Conservation (phyloP, 1,140 invertebrate species). For the Teleopsis dalmanni region DNA sequence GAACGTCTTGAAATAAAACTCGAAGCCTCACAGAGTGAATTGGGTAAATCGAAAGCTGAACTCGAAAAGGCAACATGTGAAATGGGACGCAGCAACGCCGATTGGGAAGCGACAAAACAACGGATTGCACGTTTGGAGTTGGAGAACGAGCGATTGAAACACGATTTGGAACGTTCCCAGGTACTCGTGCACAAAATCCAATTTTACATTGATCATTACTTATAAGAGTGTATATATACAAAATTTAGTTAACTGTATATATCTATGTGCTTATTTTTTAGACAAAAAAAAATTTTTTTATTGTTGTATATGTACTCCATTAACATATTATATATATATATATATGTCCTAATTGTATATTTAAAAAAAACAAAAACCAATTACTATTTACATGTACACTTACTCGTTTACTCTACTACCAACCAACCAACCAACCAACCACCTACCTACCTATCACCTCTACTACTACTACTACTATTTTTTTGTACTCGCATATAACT, state of each 20-base stretch:
- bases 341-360: neutral
- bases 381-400: slow-evolving; percentile 1
- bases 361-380: neutral
- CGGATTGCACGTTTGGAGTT: slow-evolving; percentile 75
- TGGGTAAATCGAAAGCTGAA: slow-evolving; percentile 89
- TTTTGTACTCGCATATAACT: slow-evolving; percentile 1
- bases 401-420: slow-evolving; percentile 4
- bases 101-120: slow-evolving; percentile 85
- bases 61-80: slow-evolving; percentile 84
- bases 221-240: neutral
- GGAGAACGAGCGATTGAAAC: slow-evolving; percentile 80
- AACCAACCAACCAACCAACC: slow-evolving; percentile 3
- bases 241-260: slow-evolving; percentile 5
- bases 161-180: slow-evolving; percentile 73
- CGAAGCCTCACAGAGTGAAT: slow-evolving; percentile 84
- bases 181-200: slow-evolving; percentile 24
- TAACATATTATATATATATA: neutral
- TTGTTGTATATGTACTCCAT: no score
- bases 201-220: neutral
- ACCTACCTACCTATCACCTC: slow-evolving; percentile 5
- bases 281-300: no score
- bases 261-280: neutral
- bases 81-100: slow-evolving; percentile 75
- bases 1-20: slow-evolving; percentile 83
- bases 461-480: slow-evolving; percentile 12